Conservation (phyloP, 2,113 vertebrate genomes). For the Naja naja region DNA sequence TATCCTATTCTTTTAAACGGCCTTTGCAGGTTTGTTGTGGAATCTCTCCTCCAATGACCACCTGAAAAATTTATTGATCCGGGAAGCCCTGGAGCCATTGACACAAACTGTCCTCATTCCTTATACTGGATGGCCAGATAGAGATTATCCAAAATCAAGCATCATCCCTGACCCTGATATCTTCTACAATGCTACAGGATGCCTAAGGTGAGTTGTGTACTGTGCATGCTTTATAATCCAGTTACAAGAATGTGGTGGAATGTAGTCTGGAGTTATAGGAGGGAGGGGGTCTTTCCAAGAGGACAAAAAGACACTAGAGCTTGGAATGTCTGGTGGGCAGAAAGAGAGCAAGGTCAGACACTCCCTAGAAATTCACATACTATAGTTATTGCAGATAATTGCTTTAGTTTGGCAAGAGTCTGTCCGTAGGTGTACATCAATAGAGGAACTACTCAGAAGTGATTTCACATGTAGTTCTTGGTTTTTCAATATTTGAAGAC, state of each 20-base stretch:
- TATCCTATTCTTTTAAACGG: constrained; percentile 19
- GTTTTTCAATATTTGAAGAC: not conserved
- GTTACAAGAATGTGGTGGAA: not conserved
- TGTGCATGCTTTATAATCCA: not conserved
- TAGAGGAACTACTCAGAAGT: not conserved
- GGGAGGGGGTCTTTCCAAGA: not conserved
- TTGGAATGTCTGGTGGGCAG: not conserved
- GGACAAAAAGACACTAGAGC: not conserved
- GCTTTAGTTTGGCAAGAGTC: not conserved
- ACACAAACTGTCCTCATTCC: constrained; percentile 84
- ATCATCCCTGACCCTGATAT: constrained; percentile 79
- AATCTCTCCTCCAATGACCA: constrained; percentile 94
- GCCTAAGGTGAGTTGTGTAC: constrained; percentile 77
- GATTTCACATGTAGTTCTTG: not conserved
- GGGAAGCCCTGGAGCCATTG: constrained; percentile 70
- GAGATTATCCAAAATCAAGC: constrained; percentile 87
- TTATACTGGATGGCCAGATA: constrained; percentile 85
- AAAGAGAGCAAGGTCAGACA: not conserved
- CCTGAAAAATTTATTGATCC: constrained; percentile 80
- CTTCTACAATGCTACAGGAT: constrained; percentile 89
- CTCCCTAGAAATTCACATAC: not conserved
- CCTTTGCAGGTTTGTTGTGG: constrained; percentile 86
- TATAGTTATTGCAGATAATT: not conserved
- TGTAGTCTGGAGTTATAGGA: not conserved
- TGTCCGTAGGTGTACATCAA: not conserved